Evolutionary conservation across 2,113 vertebrate species (phyloP).

Genomic region (Centropristis striata): DNA sequence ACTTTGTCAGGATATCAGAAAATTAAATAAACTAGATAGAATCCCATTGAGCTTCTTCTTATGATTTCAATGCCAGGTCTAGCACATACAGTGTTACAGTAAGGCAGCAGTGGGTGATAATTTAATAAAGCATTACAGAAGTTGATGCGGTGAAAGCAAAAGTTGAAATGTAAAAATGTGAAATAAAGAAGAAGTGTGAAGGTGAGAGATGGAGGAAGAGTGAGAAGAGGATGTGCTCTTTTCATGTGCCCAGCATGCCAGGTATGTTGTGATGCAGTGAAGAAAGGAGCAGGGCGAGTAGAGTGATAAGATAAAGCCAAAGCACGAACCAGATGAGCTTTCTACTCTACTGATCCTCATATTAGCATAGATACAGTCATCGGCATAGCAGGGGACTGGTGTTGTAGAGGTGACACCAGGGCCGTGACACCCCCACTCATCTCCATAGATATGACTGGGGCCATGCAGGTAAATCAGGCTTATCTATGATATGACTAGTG

Average conservation of each 20-base stretch:
- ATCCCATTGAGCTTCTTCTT: constrained; percentile 10
- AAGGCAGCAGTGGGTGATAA: constrained; percentile 28
- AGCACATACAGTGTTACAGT: constrained; percentile 20
- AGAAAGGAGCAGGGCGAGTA: constrained; percentile 40
- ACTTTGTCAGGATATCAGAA: neutral
- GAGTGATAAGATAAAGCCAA: constrained; percentile 84
- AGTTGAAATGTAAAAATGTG: constrained; percentile 38
- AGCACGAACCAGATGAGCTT: constrained; percentile 68
- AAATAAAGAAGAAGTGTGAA: constrained; percentile 33
- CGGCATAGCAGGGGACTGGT: constrained; percentile 67
- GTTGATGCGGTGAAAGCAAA: constrained; percentile 27
- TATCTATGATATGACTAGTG: constrained; percentile 65
- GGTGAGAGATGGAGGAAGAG: constrained; percentile 43
- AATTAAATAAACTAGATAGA: constrained; percentile 21
- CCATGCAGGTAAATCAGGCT: constrained; percentile 66
- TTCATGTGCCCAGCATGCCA: constrained; percentile 64
- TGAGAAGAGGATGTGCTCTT: constrained; percentile 38
- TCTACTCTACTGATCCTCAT: constrained; percentile 71
- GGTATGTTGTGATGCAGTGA: constrained; percentile 59
- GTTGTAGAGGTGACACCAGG: constrained; percentile 72
- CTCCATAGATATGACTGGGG: constrained; percentile 82
- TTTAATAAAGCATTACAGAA: constrained; percentile 44
- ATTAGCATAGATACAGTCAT: constrained; percentile 87
- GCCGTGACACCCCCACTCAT: constrained; percentile 71
- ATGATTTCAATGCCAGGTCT: constrained; percentile 20